Percentiles rank a stretch among this genome's conserved stretches.
Conservation (phyloP, 2,113 vertebrate genomes). For the Ancistrus triradiatus region DNA sequence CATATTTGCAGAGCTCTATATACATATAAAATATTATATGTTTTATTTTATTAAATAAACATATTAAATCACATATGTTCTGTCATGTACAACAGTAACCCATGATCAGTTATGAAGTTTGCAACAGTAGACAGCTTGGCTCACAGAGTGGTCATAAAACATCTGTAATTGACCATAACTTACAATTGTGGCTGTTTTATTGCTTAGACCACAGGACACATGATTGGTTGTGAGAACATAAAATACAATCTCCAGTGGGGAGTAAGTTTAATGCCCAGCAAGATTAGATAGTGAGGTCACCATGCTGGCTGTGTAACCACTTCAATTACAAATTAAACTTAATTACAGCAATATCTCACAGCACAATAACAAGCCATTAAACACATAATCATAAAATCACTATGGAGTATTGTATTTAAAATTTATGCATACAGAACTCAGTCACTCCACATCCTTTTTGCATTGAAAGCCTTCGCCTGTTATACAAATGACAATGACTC, state of each 20-base stretch:
- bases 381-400: slow-evolving; percentile 28
- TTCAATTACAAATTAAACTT: slow-evolving; percentile 43
- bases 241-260: not conserved
- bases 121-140: slow-evolving; percentile 1
- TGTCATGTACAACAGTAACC: not conserved
- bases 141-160: slow-evolving; percentile 26
- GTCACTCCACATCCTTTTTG: not conserved
- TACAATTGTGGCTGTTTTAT: slow-evolving; percentile 8
- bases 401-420: slow-evolving; percentile 18
- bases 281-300: slow-evolving; percentile 22
- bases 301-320: slow-evolving; percentile 8
- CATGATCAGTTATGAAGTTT: slow-evolving; percentile 1
- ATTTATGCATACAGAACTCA: slow-evolving; percentile 11
- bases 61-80: slow-evolving; percentile 12
- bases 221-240: slow-evolving; percentile 22
- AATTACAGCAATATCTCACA: slow-evolving; percentile 40
- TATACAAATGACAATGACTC: not conserved
- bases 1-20: too few relatives aligned
- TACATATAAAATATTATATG: not conserved
- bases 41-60: not conserved
- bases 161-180: slow-evolving; percentile 31
- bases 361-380: slow-evolving; percentile 15
- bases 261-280: too few relatives aligned
- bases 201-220: not conserved
- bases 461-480: too few relatives aligned